Percentiles rank a stretch among this genome's conserved stretches.
Conservation (phyloP, 1,140 invertebrate genomes). For the Polypedilum vanderplanki region DNA sequence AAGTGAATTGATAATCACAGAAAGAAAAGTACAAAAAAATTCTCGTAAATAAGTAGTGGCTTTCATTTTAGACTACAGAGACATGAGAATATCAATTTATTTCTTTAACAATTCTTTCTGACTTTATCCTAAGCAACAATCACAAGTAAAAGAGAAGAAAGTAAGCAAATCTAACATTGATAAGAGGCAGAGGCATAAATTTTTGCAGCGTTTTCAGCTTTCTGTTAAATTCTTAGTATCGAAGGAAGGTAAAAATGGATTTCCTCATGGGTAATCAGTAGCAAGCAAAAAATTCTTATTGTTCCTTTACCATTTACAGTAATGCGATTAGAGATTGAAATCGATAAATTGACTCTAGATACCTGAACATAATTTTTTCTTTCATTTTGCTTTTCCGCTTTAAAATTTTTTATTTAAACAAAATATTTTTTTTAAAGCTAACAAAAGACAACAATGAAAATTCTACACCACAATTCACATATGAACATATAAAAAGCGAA, state of each 20-base stretch:
- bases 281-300: background rate
- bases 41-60: too few species aligned
- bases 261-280: slow-evolving; percentile 25
- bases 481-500: background rate
- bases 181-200: background rate
- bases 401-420: background rate
- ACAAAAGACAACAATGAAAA: background rate
- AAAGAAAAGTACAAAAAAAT: too few species aligned
- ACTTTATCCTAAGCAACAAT: too few species aligned
- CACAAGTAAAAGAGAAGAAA: background rate
- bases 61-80: too few species aligned
- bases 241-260: background rate
- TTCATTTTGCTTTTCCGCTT: background rate
- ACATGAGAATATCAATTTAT: too few species aligned
- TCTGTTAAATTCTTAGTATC: background rate
- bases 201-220: background rate
- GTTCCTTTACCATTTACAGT: slow-evolving; percentile 1
- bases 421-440: background rate
- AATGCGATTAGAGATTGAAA: slow-evolving; percentile 27
- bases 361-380: background rate
- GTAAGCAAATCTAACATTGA: background rate
- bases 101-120: too few species aligned
- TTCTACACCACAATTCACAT: background rate
- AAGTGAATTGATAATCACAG: too few species aligned
- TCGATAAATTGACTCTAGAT: slow-evolving; percentile 2